These are phyloP conservation scores for Clupea harengus DNA, from an alignment of 2,113 vertebrate genomes.

Conservation along the genomic window DNA sequence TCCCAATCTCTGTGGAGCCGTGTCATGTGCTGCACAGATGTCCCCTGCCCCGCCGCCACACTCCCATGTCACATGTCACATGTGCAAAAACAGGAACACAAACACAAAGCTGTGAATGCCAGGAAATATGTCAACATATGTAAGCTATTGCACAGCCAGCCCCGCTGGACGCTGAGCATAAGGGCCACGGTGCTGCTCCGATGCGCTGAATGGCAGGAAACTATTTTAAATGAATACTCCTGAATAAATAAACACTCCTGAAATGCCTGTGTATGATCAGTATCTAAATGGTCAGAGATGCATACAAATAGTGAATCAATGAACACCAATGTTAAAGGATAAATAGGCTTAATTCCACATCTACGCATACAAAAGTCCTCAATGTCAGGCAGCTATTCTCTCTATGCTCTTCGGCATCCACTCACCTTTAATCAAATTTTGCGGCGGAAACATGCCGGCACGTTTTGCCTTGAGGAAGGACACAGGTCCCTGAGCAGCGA, in stretches of 20 bases:
- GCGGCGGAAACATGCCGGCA: not conserved
- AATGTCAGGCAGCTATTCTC: not conserved
- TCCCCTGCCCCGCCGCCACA: not conserved
- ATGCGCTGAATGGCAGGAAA: too few relatives aligned
- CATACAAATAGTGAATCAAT: not conserved
- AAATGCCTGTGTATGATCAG: not conserved
- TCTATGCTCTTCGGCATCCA: not conserved
- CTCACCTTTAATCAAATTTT: slow-evolving; percentile 3
- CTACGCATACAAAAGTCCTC: not conserved
- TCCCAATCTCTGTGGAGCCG: not conserved
- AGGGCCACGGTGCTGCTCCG: too few relatives aligned
- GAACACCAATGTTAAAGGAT: not conserved
- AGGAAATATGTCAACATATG: not conserved
- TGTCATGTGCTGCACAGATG: not conserved
- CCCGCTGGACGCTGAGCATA: not conserved
- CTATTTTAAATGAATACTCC: not conserved
- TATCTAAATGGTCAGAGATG: not conserved
- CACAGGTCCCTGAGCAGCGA: slow-evolving; percentile 8
- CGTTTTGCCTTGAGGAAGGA: slow-evolving; percentile 7
- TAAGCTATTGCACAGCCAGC: not conserved
- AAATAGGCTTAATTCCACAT: not conserved
- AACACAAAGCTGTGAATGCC: not conserved
- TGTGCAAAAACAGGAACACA: not conserved
- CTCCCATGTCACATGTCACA: not conserved
- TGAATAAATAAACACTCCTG: not conserved